These are phyloP conservation scores for Hyperopisus bebe DNA, from an alignment of 2,113 vertebrate genomes.

Conservation along the genomic window DNA sequence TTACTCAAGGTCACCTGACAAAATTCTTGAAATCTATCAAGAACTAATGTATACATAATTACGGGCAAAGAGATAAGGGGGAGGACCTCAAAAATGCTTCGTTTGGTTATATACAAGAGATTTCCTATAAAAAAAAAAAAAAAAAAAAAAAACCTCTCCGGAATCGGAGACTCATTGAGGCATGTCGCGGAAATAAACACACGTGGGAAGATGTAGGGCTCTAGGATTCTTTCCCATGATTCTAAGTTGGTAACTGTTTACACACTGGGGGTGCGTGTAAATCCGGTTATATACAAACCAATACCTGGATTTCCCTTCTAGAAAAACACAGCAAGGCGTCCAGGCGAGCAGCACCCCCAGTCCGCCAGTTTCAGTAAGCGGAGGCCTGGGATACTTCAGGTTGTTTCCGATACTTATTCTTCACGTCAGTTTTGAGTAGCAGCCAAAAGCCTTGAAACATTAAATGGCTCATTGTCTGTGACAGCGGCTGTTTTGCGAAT, in stretches of 20 bases:
- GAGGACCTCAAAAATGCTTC: neutral
- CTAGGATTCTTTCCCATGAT: neutral
- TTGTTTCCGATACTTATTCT: constrained; percentile 16
- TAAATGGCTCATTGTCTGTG: neutral
- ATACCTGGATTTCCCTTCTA: constrained; percentile 9
- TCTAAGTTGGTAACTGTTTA: neutral
- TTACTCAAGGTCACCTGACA: neutral
- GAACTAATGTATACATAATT: neutral
- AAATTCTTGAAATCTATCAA: neutral
- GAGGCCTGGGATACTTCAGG: neutral
- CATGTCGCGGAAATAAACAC: neutral
- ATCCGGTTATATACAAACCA: neutral
- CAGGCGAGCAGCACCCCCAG: neutral
- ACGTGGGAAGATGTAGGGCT: neutral
- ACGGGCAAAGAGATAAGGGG: neutral
- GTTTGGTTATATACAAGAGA: neutral
- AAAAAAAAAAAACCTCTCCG: neutral
- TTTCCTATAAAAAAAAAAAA: neutral
- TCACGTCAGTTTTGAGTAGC: constrained; percentile 2
- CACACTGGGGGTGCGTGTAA: neutral
- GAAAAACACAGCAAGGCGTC: neutral
- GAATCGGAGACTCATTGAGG: neutral
- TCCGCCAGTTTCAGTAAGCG: neutral
- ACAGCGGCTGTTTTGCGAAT: neutral
- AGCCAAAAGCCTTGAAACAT: neutral